A percentile compares a stretch with the other conserved stretches of the same genome.
phyloP scores from a whole-genome alignment of 2,888 invertebrate genomes.

The Andrena minutula region DNA sequence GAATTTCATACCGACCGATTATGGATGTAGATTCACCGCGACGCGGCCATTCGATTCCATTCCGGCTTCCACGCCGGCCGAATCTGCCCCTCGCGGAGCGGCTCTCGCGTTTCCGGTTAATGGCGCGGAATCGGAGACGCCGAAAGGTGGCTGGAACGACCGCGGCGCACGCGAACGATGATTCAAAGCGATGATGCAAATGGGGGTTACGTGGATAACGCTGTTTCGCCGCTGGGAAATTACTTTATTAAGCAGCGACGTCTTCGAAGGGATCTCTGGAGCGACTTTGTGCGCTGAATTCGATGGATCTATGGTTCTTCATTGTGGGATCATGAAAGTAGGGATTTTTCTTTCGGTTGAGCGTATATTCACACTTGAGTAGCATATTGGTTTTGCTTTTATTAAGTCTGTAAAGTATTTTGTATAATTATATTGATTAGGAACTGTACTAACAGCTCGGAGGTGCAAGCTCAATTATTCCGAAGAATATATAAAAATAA shows the following conservation, averaged over 20 bases:
- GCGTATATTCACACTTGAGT: too few species aligned
- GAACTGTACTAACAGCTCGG: neutral
- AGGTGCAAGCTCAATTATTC: constrained; percentile 19
- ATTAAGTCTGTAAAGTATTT: too few species aligned
- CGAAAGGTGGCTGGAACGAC: constrained; percentile 40
- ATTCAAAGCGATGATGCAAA: neutral
- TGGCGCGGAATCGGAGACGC: constrained; percentile 18
- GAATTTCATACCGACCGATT: constrained; percentile 64
- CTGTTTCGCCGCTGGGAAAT: constrained; percentile 3
- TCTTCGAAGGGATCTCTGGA: too few species aligned
- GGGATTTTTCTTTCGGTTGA: too few species aligned
- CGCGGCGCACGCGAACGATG: constrained; percentile 37
- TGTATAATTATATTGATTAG: too few species aligned
- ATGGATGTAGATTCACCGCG: constrained; percentile 51
- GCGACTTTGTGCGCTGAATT: too few species aligned
- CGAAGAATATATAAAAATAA: neutral
- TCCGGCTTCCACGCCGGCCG: constrained; percentile 1
- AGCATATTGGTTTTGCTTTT: too few species aligned
- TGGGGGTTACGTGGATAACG: neutral
- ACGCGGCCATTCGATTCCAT: constrained; percentile 39
- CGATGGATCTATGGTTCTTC: too few species aligned
- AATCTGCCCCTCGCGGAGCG: neutral
- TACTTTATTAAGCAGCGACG: constrained; percentile 5
- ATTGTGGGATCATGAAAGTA: too few species aligned
- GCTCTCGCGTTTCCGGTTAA: constrained; percentile 17